A percentile compares a stretch with the other conserved stretches of the same genome.
phyloP scores from a whole-genome alignment of 1,140 invertebrate genomes.

The Tetraneura akinire region DNA sequence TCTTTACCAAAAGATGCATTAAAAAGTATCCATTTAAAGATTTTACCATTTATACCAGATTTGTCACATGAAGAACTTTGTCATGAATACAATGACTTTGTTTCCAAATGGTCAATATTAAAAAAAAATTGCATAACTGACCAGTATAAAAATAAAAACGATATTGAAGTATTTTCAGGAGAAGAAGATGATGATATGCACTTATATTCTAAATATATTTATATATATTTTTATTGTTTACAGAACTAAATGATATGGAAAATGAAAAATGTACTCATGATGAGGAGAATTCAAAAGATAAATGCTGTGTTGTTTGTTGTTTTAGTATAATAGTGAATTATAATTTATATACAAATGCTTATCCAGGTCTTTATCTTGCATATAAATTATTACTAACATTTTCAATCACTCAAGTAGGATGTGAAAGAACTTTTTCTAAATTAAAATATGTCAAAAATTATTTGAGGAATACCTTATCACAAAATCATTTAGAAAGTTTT shows the following conservation, averaged over 20 bases:
- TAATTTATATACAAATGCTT: background rate
- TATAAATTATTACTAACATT: background rate
- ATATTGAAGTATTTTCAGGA: background rate
- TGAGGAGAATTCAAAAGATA: background rate
- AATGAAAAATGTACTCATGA: too few relatives aligned
- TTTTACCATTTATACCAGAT: too few relatives aligned
- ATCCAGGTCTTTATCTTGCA: background rate
- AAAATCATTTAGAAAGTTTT: background rate
- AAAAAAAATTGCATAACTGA: background rate
- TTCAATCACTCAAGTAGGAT: constrained; percentile 15
- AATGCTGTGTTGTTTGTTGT: background rate
- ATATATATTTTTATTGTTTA: too few relatives aligned
- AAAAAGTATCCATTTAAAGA: background rate
- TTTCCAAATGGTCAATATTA: background rate
- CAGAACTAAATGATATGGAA: too few relatives aligned
- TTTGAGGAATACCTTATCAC: background rate
- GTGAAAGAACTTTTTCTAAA: background rate
- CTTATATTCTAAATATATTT: too few relatives aligned
- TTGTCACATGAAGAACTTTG: too few relatives aligned
- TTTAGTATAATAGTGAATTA: background rate
- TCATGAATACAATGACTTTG: constrained; percentile 1
- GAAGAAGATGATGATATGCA: background rate
- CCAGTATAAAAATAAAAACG: background rate
- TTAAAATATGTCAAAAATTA: background rate
- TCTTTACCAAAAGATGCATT: background rate